phyloP scores from a whole-genome alignment of 2,113 vertebrate species.

The Trematocara nigrifrons region DNA sequence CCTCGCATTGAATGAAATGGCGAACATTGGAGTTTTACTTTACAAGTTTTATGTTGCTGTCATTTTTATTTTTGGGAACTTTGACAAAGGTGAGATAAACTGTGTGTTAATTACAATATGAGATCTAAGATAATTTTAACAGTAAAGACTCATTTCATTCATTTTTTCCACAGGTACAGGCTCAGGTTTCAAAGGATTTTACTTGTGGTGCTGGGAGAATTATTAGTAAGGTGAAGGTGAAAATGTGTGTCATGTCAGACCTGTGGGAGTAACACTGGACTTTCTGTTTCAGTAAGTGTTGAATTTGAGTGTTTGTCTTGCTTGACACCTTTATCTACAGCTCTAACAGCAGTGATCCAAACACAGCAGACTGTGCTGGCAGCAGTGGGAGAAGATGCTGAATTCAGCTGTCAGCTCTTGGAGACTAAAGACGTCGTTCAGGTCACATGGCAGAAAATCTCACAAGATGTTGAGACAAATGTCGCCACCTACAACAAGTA shows the following conservation, averaged over 20 bases:
- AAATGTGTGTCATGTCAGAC: background rate
- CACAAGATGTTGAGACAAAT: accelerated
- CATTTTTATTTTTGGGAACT: background rate
- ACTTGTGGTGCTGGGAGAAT: background rate
- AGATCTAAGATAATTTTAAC: accelerated
- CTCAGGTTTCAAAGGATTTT: background rate
- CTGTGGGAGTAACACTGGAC: accelerated
- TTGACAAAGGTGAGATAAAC: background rate
- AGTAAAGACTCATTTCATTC: background rate
- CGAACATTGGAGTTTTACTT: background rate
- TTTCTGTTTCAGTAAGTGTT: background rate
- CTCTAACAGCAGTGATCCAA: accelerated
- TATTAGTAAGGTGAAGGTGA: background rate
- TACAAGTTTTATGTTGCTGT: background rate
- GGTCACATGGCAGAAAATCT: constrained; percentile 22
- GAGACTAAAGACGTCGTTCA: accelerated
- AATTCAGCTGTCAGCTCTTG: no score
- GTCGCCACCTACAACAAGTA: background rate
- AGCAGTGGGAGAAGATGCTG: no score
- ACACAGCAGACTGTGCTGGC: no score
- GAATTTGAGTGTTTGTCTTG: background rate
- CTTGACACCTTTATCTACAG: background rate
- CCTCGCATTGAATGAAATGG: background rate
- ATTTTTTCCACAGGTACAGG: accelerated
- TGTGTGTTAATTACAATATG: background rate